phyloP scores from a whole-genome alignment of 1,140 invertebrate genomes.

The Aphidius gifuensis region DNA sequence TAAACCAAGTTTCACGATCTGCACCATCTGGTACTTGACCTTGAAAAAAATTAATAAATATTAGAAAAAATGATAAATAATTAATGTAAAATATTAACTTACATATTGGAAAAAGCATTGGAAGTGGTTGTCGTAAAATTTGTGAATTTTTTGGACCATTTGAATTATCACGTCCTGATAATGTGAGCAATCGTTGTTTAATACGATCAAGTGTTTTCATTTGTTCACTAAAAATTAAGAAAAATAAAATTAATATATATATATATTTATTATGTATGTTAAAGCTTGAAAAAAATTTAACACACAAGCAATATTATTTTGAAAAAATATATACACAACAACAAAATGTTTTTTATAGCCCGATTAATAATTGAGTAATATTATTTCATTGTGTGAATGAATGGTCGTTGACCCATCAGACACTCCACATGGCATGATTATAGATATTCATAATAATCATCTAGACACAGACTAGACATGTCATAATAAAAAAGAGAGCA shows the following conservation, averaged over 20 bases:
- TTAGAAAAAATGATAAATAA: slow-evolving; percentile 7
- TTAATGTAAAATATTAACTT: slow-evolving; percentile 28
- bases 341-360: too few relatives aligned
- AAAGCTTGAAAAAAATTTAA: background rate
- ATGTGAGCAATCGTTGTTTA: slow-evolving; percentile 42
- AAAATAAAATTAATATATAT: too few relatives aligned
- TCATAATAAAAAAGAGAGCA: too few relatives aligned
- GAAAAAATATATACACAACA: too few relatives aligned
- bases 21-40: slow-evolving; percentile 58
- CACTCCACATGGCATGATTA: slow-evolving; percentile 30
- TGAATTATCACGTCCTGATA: slow-evolving; percentile 39
- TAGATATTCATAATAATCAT: slow-evolving; percentile 44
- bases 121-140: slow-evolving; percentile 43
- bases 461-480: slow-evolving; percentile 46
- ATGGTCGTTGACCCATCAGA: slow-evolving; percentile 43
- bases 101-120: slow-evolving; percentile 50
- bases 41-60: slow-evolving; percentile 29
- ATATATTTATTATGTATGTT: too few relatives aligned
- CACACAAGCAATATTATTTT: background rate
- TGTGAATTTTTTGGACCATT: slow-evolving; percentile 17
- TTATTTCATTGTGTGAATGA: slow-evolving; percentile 7
- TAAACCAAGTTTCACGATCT: slow-evolving; percentile 56
- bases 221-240: too few relatives aligned
- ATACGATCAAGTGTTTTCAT: slow-evolving; percentile 41
- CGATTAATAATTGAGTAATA: too few relatives aligned